Evolutionary conservation across 92 coral and sea anemone species (phyloP).

Genomic region (Epizoanthus scotinus): DNA sequence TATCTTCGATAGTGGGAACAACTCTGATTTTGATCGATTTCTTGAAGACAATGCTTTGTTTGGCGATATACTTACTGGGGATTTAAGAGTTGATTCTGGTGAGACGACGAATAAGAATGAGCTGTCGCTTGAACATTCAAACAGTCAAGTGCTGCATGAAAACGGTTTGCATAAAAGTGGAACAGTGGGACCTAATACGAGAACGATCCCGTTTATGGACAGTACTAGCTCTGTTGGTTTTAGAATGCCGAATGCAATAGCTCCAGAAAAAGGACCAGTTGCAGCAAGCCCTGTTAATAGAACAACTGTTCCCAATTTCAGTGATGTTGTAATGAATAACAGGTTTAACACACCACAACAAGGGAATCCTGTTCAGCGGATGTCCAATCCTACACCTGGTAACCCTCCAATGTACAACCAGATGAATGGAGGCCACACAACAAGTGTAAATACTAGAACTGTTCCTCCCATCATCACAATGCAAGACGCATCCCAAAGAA

Average conservation of each 20-base stretch:
- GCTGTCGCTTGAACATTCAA: constrained; percentile 36
- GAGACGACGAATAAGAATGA: constrained; percentile 56
- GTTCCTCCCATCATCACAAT: constrained; percentile 10
- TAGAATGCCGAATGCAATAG: constrained; percentile 7
- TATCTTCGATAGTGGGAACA: constrained; percentile 81
- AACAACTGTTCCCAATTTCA: not conserved
- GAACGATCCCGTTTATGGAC: constrained; percentile 6
- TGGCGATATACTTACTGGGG: constrained; percentile 85
- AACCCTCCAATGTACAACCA: constrained; percentile 20
- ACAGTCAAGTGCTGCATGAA: constrained; percentile 29
- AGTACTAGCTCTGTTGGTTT: constrained; percentile 6
- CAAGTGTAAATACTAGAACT: constrained; percentile 5
- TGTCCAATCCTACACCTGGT: not conserved
- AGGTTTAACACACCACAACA: constrained; percentile 6
- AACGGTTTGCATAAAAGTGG: constrained; percentile 29
- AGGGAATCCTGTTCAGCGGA: constrained; percentile 14
- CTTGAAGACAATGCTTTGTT: constrained; percentile 86
- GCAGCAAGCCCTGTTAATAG: constrained; percentile 3
- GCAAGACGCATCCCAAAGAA: constrained; percentile 2
- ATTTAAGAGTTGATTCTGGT: constrained; percentile 77
- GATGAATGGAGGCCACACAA: constrained; percentile 15
- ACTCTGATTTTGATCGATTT: constrained; percentile 86
- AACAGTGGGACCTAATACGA: not conserved
- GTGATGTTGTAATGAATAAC: constrained; percentile 3
- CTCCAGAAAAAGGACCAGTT: constrained; percentile 21